Evolutionary conservation across 1,140 invertebrate genomes (phyloP), one percentile per base, ranked within the genome.

Genomic region (Neodiprion lecontei): DNA sequence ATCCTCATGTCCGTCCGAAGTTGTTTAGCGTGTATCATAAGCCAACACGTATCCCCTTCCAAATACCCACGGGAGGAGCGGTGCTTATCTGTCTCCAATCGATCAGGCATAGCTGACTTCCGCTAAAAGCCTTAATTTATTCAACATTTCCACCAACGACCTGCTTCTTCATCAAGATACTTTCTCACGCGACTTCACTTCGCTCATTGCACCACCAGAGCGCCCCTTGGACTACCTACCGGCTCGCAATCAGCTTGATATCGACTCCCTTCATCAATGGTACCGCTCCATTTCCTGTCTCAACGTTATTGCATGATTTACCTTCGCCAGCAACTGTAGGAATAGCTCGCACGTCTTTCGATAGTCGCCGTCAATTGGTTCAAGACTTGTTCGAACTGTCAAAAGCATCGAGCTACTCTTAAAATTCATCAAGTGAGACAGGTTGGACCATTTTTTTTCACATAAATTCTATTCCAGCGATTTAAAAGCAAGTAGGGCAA

Each of bases 81-180:
- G 28, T 40, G 53, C n/a, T 61, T 61, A 61, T 61, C 53, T 17
- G 53, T 12, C 11, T 61, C 53, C 4, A 61, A 61, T 61, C 53
- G 53, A 61, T 61, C 53, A 14, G 11, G 11, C 53, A 61, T 7
- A 12, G 28, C 53, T 14, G 9, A 9, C 53, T 61, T 61, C 53
- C 53, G 53, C 53, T 17, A 17, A 61, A 40, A 40, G n/a, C 53
- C 11, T 17, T 61, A 61, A 61, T 61, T 61, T 61, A 61, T 61
- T 61, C 53, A 61, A 40, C 28, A 40, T 40, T 40, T 40, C 28
- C 28, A 40, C 2, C 28, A 61, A 61, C 53, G 53, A 61, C n/a
- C n/a, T 61, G 53, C 53, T 17, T 61, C 53, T 61, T 61, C 53
- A 61, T 61, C 53, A 61, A 61, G 53, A 61, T 61, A 61, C 53